These are phyloP conservation scores for Suncus etruscus DNA, from an alignment of 2,113 vertebrate species.

Conservation along the genomic window DNA sequence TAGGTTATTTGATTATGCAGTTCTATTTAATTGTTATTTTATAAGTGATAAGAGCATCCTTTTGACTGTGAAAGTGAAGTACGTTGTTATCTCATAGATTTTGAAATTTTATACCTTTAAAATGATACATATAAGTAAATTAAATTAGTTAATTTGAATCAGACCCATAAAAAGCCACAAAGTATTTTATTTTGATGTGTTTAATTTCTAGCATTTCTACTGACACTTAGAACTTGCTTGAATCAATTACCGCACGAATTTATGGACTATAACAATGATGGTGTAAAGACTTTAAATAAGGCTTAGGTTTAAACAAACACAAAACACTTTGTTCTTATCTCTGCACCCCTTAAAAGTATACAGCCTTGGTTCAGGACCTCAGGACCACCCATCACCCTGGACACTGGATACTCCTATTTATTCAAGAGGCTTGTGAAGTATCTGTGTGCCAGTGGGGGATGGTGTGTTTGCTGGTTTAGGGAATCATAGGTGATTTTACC, in stretches of 20 bases:
- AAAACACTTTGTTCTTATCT: conserved; percentile 80
- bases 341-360: conserved; percentile 76
- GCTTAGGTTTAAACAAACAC: conserved; percentile 67
- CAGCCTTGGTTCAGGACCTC: conserved; percentile 78
- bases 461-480: conserved; percentile 64
- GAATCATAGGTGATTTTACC: conserved; percentile 77
- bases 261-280: not conserved
- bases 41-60: not conserved
- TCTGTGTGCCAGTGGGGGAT: conserved; percentile 76
- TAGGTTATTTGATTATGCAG: conserved; percentile 49
- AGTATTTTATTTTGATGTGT: conserved; percentile 63
- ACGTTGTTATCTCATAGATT: not conserved
- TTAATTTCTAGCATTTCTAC: conserved; percentile 22
- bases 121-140: conserved; percentile 62
- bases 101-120: conserved; percentile 56
- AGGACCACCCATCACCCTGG: conserved; percentile 84
- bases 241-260: conserved; percentile 54
- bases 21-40: conserved; percentile 68
- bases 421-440: conserved; percentile 83
- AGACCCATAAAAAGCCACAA: conserved; percentile 45
- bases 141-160: conserved; percentile 70
- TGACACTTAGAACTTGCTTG: not conserved
- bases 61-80: conserved; percentile 50
- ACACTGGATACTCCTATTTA: conserved; percentile 85
- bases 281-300: conserved; percentile 35